Base-by-base conservation (phyloP, 2,888 invertebrate genomes). In the Callyntrura sp. region DNA sequence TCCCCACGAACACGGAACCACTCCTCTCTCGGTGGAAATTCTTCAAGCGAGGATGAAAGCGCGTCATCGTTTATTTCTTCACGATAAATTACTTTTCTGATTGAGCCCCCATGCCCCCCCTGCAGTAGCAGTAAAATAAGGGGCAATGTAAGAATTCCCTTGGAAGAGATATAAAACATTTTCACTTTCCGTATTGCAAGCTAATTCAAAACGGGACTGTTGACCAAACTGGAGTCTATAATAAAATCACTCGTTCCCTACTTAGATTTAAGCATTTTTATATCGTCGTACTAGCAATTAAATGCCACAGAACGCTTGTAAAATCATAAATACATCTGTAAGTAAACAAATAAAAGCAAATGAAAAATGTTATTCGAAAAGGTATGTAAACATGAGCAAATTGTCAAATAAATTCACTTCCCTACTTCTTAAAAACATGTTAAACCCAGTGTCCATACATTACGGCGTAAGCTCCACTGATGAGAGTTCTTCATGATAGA, bases 1-100 rank as follows among this genome's bases (percentile, higher is more conserved):
- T 45, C 20, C 25, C 73, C 82, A 12, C 82, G 23, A 8, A 88
- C 88, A 14, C 82, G 12, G 23, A 88, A 88, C 88, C 88, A 88
- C 48, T 82, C 73, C 17, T 88, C 45, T 17, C 82, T 17, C 0
- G 82, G 88, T 28, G 88, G 82, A 48, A 88, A 48, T 0, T 73
- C 82, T 12, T 88, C 88, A 11, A 73, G 8, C 6, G 65, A 20
- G 17, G 68, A 68, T 20, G 70, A 6, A n/a, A 81, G 81, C 20
- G 68, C 87, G 17, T 9, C 17, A 5, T 70, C 70, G 0, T 3
- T 45, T 45, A 35, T 14, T 9, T 68, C 79, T 0, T 79, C 86
- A 57, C 48, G 82, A 12, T 81, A 88, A 0, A 62, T 20, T n/a
- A 88, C 88, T 23, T 35, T 82, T 87, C 55, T 62, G 11, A 81